These are phyloP conservation scores for Temnothorax unifasciatus DNA, from an alignment of 2,888 invertebrate genomes.

Conservation along the genomic window DNA sequence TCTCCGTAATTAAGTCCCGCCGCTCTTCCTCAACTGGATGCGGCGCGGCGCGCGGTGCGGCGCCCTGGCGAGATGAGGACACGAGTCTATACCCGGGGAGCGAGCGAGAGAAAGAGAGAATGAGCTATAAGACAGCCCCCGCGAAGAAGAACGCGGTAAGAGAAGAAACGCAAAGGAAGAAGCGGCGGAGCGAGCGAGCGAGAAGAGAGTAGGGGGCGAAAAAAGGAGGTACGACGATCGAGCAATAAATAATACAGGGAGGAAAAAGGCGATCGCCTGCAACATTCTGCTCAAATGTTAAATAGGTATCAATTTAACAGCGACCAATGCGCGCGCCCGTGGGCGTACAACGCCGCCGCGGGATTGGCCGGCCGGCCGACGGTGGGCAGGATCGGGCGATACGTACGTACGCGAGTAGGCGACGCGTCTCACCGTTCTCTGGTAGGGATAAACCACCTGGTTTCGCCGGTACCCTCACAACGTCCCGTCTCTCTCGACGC, in stretches of 20 bases:
- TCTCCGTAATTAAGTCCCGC: slow-evolving; percentile 85
- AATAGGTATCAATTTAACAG: slow-evolving; percentile 85
- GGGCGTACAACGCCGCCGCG: slow-evolving; percentile 66
- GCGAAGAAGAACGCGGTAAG: slow-evolving; percentile 70
- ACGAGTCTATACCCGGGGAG: slow-evolving; percentile 32
- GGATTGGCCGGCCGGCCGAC: slow-evolving; percentile 62
- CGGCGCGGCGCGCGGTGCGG: slow-evolving; percentile 57
- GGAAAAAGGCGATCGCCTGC: slow-evolving; percentile 84
- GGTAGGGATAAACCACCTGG: slow-evolving; percentile 80
- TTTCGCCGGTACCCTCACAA: slow-evolving; percentile 75
- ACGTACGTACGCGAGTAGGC: slow-evolving; percentile 49
- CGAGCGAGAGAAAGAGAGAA: slow-evolving; percentile 34
- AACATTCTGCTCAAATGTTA: slow-evolving; percentile 85
- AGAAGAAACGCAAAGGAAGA: slow-evolving; percentile 66
- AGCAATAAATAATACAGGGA: slow-evolving; percentile 82
- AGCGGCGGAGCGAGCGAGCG: slow-evolving; percentile 51
- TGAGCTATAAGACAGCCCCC: slow-evolving; percentile 41
- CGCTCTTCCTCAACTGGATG: slow-evolving; percentile 79
- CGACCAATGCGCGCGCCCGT: slow-evolving; percentile 65
- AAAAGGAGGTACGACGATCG: slow-evolving; percentile 78
- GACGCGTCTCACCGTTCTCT: slow-evolving; percentile 59
- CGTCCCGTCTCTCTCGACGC: slow-evolving; percentile 75
- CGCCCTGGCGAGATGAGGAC: slow-evolving; percentile 47
- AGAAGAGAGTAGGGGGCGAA: slow-evolving; percentile 49
- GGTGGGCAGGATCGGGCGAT: slow-evolving; percentile 66